Percentiles rank a stretch among this genome's conserved stretches.
These are phyloP conservation scores for Spatula clypeata DNA, from an alignment of 2,797 vertebrate genomes.

Conservation along the genomic window DNA sequence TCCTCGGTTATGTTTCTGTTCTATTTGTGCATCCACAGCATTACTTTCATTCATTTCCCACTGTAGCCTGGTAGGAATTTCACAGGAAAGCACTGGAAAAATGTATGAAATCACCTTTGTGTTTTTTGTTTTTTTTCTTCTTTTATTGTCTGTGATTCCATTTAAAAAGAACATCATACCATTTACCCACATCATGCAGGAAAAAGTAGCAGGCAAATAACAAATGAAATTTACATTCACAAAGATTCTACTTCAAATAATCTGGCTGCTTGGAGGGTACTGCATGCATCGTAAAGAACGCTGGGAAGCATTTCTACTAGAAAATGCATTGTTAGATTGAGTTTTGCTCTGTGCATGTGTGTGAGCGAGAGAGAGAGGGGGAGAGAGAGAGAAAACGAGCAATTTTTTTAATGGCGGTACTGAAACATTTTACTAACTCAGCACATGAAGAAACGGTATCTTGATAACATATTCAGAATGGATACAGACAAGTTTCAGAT, in stretches of 20 bases:
- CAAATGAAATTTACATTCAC: constrained; percentile 88
- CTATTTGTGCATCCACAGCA: neutral
- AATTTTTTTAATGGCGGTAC: constrained; percentile 82
- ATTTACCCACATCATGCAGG: constrained; percentile 93
- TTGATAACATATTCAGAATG: constrained; percentile 80
- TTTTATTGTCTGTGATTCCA: constrained; percentile 95
- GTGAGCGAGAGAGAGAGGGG: neutral
- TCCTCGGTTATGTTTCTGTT: neutral
- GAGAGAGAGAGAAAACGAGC: constrained; percentile 77
- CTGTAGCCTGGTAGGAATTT: neutral
- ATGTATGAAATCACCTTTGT: constrained; percentile 91
- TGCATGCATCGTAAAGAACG: constrained; percentile 89
- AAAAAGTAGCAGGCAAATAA: constrained; percentile 88
- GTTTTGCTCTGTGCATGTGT: constrained; percentile 53
- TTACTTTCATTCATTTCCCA: neutral
- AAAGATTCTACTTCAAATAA: constrained; percentile 84
- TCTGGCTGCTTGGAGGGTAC: constrained; percentile 81
- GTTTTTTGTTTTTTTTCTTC: constrained; percentile 86
- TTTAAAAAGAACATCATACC: constrained; percentile 90
- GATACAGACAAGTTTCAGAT: constrained; percentile 83
- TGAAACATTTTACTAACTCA: constrained; percentile 84
- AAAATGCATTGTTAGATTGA: constrained; percentile 83
- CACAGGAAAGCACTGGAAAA: constrained; percentile 30
- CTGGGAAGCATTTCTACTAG: constrained; percentile 81
- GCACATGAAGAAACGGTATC: constrained; percentile 78